phyloP scores from a whole-genome alignment of 1,140 invertebrate genomes.

The Cotesia glomerata region DNA sequence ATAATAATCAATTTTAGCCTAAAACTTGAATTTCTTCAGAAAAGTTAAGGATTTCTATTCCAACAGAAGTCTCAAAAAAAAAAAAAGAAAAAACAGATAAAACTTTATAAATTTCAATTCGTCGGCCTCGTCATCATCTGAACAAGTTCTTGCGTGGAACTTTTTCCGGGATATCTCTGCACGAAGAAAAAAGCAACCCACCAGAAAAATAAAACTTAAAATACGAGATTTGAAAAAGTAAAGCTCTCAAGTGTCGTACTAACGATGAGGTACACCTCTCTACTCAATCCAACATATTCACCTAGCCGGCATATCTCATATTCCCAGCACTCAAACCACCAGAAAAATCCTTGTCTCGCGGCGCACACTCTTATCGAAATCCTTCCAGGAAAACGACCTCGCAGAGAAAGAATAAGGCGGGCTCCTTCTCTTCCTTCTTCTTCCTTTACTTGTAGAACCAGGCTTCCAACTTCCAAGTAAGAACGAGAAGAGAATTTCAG shows the following conservation, averaged over 20 bases:
- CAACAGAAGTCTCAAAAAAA: too few species aligned
- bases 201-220: too few species aligned
- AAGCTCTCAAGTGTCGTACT: constrained; percentile 24
- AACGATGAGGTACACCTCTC: constrained; percentile 8
- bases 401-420: constrained; percentile 14
- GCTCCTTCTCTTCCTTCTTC: neutral
- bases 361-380: constrained; percentile 46
- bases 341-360: constrained; percentile 11
- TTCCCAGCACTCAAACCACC: neutral
- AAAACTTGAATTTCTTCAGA: too few species aligned
- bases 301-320: too few species aligned
- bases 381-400: constrained; percentile 48
- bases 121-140: too few species aligned
- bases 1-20: too few species aligned
- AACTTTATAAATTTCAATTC: too few species aligned
- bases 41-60: too few species aligned
- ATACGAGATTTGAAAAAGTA: constrained; percentile 1
- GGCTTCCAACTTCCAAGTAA: neutral
- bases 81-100: too few species aligned
- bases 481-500: constrained; percentile 4
- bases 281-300: neutral
- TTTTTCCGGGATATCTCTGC: neutral
- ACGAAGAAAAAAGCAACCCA: constrained; percentile 22
- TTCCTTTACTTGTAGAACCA: too few species aligned
- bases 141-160: too few species aligned